A percentile compares a stretch with the other conserved stretches of the same genome.
These are phyloP conservation scores for Oikopleura albicans DNA, from an alignment of 23 tunicate genomes.

Conservation along the genomic window DNA sequence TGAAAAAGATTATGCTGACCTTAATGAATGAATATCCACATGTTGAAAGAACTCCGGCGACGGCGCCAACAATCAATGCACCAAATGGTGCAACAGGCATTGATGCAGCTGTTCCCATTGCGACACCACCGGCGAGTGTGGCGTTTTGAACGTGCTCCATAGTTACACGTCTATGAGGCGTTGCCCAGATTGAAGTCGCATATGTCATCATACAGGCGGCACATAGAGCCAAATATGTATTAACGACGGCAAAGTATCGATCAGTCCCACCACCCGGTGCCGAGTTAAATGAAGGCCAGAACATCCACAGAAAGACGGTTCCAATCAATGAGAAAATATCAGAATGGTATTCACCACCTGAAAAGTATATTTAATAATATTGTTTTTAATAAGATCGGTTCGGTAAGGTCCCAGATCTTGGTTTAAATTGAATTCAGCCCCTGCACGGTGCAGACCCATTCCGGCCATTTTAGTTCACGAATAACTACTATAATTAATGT, in stretches of 20 bases:
- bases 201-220: constrained; percentile 51
- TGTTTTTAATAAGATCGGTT: no score
- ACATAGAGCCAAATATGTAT: constrained; percentile 52
- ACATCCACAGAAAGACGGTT: constrained; percentile 83
- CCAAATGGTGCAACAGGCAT: constrained; percentile 66
- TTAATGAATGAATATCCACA: constrained; percentile 57
- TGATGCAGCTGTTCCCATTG: constrained; percentile 73
- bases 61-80: constrained; percentile 41
- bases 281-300: constrained; percentile 97
- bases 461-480: no score
- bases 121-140: constrained; percentile 84
- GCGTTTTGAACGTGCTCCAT: constrained; percentile 80
- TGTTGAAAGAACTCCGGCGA: constrained; percentile 48
- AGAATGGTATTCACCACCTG: constrained; percentile 58
- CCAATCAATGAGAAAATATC: constrained; percentile 95
- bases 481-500: no score
- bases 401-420: no score
- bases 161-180: background rate
- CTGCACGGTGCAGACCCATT: no score
- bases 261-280: constrained; percentile 63
- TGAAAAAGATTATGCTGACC: constrained; percentile 20
- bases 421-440: no score
- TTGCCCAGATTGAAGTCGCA: constrained; percentile 13
- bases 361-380: background rate
- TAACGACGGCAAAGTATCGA: constrained; percentile 89